phyloP scores from a whole-genome alignment of 2,797 vertebrate species.

The Pseudochirops corinnae region DNA sequence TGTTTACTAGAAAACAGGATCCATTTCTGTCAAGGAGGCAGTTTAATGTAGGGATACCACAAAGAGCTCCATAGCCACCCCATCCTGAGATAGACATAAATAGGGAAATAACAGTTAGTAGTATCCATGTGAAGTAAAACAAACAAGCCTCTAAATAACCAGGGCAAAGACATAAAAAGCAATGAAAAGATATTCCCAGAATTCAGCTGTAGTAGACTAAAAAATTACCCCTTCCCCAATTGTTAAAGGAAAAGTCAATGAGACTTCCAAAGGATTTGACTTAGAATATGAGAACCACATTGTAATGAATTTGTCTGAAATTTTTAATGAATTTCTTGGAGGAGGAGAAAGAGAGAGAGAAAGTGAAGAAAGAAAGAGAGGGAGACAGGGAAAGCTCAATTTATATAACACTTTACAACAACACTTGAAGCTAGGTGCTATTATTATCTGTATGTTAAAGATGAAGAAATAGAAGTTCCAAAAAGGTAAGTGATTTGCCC shows the following conservation, averaged over 20 bases:
- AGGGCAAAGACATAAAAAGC: not conserved
- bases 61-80: conserved; percentile 1
- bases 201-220: not conserved
- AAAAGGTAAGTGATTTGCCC: not conserved
- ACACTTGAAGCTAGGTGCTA: not conserved
- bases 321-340: not conserved
- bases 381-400: not conserved
- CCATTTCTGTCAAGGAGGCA: conserved; percentile 27
- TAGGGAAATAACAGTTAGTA: conserved; percentile 18
- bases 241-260: not conserved
- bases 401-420: not conserved
- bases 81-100: not conserved
- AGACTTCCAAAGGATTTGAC: not conserved
- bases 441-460: not conserved
- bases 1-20: conserved; percentile 19
- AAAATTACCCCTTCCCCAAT: not conserved
- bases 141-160: conserved; percentile 1
- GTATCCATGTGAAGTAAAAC: conserved; percentile 39
- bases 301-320: conserved; percentile 1
- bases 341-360: not conserved
- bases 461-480: not conserved
- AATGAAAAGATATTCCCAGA: conserved; percentile 3
- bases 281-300: conserved; percentile 26
- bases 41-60: not conserved
- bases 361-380: too few species aligned